Percentiles rank a stretch among this genome's conserved stretches.
Evolutionary conservation across 2,888 invertebrate genomes (phyloP).

Genomic region (Cylindroiulus punctatus): DNA sequence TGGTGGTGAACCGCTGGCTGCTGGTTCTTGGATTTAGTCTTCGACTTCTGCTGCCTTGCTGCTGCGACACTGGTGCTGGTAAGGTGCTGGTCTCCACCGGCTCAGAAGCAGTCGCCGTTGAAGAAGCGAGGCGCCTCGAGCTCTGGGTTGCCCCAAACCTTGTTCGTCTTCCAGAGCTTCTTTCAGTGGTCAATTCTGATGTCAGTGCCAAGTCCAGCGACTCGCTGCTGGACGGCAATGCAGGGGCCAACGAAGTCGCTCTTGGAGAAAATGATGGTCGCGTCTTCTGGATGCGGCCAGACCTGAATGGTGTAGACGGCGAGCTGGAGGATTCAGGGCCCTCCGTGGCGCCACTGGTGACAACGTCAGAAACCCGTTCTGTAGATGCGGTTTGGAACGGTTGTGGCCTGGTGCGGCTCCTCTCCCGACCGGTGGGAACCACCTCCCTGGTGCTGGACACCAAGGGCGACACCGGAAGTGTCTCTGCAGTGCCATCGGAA

Average conservation of each 20-base stretch:
- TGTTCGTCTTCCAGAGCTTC: background rate
- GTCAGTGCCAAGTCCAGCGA: background rate
- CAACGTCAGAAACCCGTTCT: background rate
- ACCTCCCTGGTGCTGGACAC: background rate
- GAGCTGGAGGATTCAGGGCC: background rate
- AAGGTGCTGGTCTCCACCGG: background rate
- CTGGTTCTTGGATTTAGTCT: constrained; percentile 45
- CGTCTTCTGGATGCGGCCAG: background rate
- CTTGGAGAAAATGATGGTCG: constrained; percentile 46
- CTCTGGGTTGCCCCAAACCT: background rate
- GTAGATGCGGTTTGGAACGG: background rate
- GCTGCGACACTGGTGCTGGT: background rate
- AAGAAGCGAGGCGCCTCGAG: background rate
- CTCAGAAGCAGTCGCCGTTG: background rate
- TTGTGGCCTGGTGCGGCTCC: constrained; percentile 40
- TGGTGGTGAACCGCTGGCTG: background rate
- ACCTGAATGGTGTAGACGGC: background rate
- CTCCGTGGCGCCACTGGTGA: background rate
- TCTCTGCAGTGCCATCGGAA: background rate
- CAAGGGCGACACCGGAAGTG: background rate
- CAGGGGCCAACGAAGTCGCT: background rate
- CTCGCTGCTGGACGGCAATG: background rate
- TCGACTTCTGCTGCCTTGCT: background rate
- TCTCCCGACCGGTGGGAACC: background rate
- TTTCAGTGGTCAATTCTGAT: background rate